Evolutionary conservation across 2,888 invertebrate genomes (phyloP), one percentile per base, ranked within the genome.

Genomic region (Drosophila flavopinicola): DNA sequence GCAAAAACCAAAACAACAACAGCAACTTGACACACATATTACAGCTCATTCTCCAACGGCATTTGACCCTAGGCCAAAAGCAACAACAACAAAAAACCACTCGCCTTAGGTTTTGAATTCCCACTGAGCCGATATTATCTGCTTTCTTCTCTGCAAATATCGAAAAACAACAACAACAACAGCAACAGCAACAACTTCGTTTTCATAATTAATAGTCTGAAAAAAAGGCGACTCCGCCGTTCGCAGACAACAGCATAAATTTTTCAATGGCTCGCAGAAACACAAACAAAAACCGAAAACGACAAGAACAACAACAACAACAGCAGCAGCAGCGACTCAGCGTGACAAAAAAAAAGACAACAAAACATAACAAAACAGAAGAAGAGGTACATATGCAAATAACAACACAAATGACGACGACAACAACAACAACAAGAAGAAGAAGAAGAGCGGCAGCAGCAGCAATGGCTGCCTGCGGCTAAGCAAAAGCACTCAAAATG

Each of bases 401-500:
- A 58, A 45, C 64, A 41, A 39, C 37, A 65, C 35, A 39, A 45
- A 27, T 57, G 51, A 57, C 45, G 54, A 32, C 23, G 35, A 27
- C 63, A 57, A 57, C 45, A 64, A 32, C 23, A 41, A 13, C 32
- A 45, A 29, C 33, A 39, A 17, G n/a, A n/a, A n/a, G n/a, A n/a
- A n/a, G n/a, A n/a, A n/a, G n/a, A n/a, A n/a, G n/a, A n/a, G n/a
- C n/a, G n/a, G n/a, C n/a, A n/a, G 25, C 24, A 29, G 29, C 30
- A 9, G 44, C 30, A 20, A 20, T 20, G 44, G 30, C 30, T 44
- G 10, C 6, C 11, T 0, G 9, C 27, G 27, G 29, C 38, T 39
- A 23, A 44, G 49, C 41, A 42, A 66, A 70, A 68, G 35, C 51
- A 58, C 85, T 83, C 80, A 83, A 85, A 85, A 83, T 85, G 80